These are phyloP conservation scores for Amphipoea oculea DNA, from an alignment of 2,888 invertebrate genomes.

Conservation along the genomic window DNA sequence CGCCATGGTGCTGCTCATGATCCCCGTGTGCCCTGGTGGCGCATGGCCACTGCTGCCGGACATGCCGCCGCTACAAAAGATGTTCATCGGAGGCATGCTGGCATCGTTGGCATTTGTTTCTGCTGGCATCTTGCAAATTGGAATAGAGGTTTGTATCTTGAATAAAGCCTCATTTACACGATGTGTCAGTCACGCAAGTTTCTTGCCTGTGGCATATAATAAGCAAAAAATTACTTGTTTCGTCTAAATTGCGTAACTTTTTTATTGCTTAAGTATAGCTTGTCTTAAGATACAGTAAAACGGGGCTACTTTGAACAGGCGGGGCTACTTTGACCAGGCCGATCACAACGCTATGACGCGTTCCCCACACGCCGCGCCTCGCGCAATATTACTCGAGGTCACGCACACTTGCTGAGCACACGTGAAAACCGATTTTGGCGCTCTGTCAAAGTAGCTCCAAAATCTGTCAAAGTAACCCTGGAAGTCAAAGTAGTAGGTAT, in stretches of 20 bases:
- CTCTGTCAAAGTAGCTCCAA: no score
- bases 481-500: background rate
- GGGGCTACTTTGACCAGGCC: no score
- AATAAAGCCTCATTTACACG: background rate
- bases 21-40: slow-evolving; percentile 91
- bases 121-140: slow-evolving; percentile 92
- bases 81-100: slow-evolving; percentile 92
- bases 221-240: background rate
- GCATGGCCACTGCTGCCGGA: slow-evolving; percentile 84
- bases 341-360: no score
- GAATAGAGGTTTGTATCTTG: slow-evolving; percentile 79
- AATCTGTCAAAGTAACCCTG: no score
- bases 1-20: slow-evolving; percentile 92
- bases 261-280: background rate
- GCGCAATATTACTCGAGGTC: no score
- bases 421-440: no score
- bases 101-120: slow-evolving; percentile 91
- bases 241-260: background rate
- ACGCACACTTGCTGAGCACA: no score
- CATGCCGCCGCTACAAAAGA: slow-evolving; percentile 92
- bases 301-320: no score
- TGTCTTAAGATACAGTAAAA: no score
- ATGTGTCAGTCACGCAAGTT: no score
- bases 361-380: no score
- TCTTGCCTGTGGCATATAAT: background rate